Conservation (phyloP, 1,140 invertebrate genomes). For the Sminthurides bifidus region DNA sequence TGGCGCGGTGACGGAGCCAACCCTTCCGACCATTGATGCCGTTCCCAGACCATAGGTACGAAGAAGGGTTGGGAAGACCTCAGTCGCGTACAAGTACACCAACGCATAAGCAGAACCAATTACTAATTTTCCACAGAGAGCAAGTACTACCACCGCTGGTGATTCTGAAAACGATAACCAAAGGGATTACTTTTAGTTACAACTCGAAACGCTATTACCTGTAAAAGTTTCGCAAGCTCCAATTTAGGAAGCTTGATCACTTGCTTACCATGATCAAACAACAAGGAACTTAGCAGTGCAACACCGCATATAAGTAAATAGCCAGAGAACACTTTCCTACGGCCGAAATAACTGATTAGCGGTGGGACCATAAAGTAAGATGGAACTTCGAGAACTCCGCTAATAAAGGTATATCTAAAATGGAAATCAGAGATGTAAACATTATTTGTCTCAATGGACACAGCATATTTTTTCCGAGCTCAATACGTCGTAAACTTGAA, state of each 20-base stretch:
- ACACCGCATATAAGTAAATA: conserved; percentile 23
- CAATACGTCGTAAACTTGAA: not conserved
- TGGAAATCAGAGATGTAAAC: not conserved
- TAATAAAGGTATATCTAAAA: conserved; percentile 28
- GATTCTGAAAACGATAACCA: conserved; percentile 23
- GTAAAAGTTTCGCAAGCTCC: too few species aligned
- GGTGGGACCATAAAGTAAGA: conserved; percentile 31
- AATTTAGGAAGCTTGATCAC: too few species aligned
- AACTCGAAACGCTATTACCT: too few species aligned
- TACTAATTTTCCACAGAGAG: conserved; percentile 39
- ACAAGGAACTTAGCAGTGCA: conserved; percentile 18
- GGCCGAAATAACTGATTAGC: conserved; percentile 23
- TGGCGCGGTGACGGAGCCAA: conserved; percentile 39
- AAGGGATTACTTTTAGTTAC: too few species aligned
- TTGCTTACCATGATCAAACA: conserved; percentile 15
- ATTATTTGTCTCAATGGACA: not conserved
- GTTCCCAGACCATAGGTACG: conserved; percentile 39
- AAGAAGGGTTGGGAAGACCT: conserved; percentile 39
- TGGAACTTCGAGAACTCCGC: conserved; percentile 30
- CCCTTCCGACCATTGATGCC: conserved; percentile 36
- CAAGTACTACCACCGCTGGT: conserved; percentile 27
- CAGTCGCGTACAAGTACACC: conserved; percentile 41
- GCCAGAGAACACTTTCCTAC: conserved; percentile 27
- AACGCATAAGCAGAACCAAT: conserved; percentile 39
- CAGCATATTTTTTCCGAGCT: not conserved